These are phyloP conservation scores for Orbicella faveolata DNA, from an alignment of 64 coral and sea anemone genomes.

Conservation along the genomic window DNA sequence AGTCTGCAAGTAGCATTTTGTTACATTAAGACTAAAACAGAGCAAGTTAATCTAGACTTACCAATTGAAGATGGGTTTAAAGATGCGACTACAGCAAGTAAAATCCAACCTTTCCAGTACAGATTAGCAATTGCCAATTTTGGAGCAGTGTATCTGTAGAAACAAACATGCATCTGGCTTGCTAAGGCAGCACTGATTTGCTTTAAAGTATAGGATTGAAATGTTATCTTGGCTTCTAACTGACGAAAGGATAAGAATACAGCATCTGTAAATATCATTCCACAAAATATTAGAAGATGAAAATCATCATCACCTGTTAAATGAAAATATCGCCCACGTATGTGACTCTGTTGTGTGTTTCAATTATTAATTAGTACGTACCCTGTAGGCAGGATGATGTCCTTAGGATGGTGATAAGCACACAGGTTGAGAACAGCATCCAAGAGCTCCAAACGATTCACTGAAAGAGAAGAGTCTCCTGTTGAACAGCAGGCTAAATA, in stretches of 20 bases:
- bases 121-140: conserved; percentile 93
- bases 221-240: not conserved
- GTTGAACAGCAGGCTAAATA: not conserved
- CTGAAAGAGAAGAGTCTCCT: conserved; percentile 78
- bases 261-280: no score
- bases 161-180: not conserved
- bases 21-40: not conserved
- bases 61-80: conserved; percentile 87
- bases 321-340: no score
- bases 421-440: conserved; percentile 97
- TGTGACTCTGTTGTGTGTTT: no score
- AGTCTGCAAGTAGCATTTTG: not conserved
- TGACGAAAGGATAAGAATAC: not conserved
- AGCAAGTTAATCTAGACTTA: not conserved
- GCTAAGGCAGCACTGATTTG: not conserved
- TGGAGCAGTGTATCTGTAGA: conserved; percentile 69
- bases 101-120: conserved; percentile 96
- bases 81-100: conserved; percentile 75
- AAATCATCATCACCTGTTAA: no score
- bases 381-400: conserved; percentile 88
- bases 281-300: no score
- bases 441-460: conserved; percentile 78
- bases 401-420: conserved; percentile 94
- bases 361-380: conserved; percentile 32
- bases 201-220: no score